Percentiles rank a stretch among this genome's conserved stretches.
Evolutionary conservation across 2,113 vertebrate species (phyloP).

Genomic region (Takifugu bimaculatus): DNA sequence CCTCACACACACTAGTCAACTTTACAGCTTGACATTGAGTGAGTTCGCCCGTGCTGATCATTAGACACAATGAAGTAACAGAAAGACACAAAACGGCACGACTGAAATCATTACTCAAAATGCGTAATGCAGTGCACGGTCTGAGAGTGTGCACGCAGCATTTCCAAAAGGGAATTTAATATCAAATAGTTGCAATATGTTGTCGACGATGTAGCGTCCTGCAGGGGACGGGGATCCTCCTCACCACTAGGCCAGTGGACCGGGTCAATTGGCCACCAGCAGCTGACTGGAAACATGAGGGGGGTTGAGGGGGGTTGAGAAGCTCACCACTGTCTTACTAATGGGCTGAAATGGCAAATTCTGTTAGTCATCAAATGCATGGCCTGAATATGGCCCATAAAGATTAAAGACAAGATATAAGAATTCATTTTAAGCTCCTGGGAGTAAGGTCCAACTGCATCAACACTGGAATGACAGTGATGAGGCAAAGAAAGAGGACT

Average conservation of each 20-base stretch:
- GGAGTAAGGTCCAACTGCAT: not conserved
- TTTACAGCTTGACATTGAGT: not conserved
- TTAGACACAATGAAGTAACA: no score
- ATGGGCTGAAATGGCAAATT: conserved; percentile 5
- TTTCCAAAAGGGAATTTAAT: no score
- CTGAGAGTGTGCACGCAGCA: no score
- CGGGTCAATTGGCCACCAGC: conserved; percentile 16
- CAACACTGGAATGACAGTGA: not conserved
- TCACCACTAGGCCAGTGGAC: conserved; percentile 3
- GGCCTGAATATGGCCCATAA: not conserved
- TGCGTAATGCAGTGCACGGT: no score
- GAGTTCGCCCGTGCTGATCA: no score
- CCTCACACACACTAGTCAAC: not conserved
- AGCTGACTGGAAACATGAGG: conserved; percentile 42
- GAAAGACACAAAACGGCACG: no score
- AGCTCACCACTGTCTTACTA: conserved; percentile 11
- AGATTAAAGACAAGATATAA: not conserved
- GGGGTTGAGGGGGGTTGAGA: conserved; percentile 25
- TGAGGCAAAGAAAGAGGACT: not conserved
- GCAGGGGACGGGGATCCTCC: conserved; percentile 2
- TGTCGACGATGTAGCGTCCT: not conserved
- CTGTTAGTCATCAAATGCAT: not conserved
- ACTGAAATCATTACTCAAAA: no score
- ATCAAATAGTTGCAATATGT: conserved; percentile 1
- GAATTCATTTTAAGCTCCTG: not conserved